phyloP scores from a whole-genome alignment of 2,797 vertebrate genomes.

The Graptemys geographica region DNA sequence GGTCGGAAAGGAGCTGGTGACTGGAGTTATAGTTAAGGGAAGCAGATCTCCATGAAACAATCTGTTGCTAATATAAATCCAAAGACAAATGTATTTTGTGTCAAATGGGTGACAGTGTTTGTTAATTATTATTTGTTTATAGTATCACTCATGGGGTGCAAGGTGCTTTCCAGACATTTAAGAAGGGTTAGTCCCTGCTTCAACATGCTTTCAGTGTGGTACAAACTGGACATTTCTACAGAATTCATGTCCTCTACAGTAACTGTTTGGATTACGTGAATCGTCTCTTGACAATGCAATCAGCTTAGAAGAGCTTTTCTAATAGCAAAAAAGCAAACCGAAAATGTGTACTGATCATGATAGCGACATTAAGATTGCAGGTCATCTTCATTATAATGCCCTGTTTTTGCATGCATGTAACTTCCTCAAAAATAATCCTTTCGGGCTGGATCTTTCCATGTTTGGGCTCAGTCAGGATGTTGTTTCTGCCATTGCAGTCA shows the following conservation, averaged over 20 bases:
- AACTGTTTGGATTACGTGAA: neutral
- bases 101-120: neutral
- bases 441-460: accelerated
- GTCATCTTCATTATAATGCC: neutral
- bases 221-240: neutral
- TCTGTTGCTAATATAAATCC: neutral
- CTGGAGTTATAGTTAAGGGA: neutral
- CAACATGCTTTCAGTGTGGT: neutral
- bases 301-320: neutral
- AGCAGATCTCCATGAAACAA: neutral
- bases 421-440: neutral
- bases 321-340: neutral
- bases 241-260: neutral
- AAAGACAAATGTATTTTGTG: neutral
- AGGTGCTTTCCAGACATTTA: neutral
- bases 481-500: neutral
- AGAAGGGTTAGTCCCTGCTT: neutral
- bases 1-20: conserved; percentile 16
- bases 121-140: neutral
- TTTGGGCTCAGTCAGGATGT: neutral
- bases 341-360: neutral
- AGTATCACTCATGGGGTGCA: neutral
- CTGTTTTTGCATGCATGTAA: neutral
- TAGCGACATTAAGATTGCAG: neutral
- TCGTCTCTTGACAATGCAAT: neutral